phyloP scores from a whole-genome alignment of 2,888 invertebrate genomes.

The Rhamnusium bicolor region DNA sequence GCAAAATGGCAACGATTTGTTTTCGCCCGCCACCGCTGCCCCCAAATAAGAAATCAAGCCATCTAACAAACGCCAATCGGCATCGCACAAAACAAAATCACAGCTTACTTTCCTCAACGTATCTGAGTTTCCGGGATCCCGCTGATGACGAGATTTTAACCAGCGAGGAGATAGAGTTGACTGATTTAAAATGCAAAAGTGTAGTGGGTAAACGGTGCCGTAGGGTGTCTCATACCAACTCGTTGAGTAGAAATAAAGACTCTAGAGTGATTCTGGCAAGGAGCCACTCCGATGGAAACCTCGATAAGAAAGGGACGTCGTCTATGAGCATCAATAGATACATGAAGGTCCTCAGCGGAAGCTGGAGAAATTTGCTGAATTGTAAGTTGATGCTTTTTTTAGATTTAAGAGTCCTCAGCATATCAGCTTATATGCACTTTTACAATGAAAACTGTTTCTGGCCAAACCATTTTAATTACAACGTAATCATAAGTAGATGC shows the following conservation, averaged over 20 bases:
- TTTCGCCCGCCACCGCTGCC: conserved; percentile 76
- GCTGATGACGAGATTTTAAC: conserved; percentile 66
- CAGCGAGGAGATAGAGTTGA: conserved; percentile 62
- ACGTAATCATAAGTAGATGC: too few relatives aligned
- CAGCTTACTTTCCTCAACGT: conserved; percentile 72
- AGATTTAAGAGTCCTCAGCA: background rate
- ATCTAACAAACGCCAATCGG: conserved; percentile 36
- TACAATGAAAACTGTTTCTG: too few relatives aligned
- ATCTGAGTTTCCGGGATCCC: conserved; percentile 75
- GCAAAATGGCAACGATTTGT: conserved; percentile 73
- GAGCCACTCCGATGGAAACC: conserved; percentile 83
- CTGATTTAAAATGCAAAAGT: conserved; percentile 52
- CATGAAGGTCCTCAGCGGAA: conserved; percentile 83
- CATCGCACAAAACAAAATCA: conserved; percentile 52
- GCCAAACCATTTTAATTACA: too few relatives aligned
- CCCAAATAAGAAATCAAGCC: conserved; percentile 71
- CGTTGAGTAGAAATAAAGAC: conserved; percentile 64
- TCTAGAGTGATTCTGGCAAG: conserved; percentile 72
- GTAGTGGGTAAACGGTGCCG: conserved; percentile 56
- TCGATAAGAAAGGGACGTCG: conserved; percentile 67
- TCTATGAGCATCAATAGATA: conserved; percentile 75
- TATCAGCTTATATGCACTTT: too few relatives aligned
- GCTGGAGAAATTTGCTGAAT: conserved; percentile 86
- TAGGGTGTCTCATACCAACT: conserved; percentile 71
- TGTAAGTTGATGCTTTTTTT: conserved; percentile 75